phyloP scores from a whole-genome alignment of 2,888 invertebrate species.

The Orchesella flavescens region DNA sequence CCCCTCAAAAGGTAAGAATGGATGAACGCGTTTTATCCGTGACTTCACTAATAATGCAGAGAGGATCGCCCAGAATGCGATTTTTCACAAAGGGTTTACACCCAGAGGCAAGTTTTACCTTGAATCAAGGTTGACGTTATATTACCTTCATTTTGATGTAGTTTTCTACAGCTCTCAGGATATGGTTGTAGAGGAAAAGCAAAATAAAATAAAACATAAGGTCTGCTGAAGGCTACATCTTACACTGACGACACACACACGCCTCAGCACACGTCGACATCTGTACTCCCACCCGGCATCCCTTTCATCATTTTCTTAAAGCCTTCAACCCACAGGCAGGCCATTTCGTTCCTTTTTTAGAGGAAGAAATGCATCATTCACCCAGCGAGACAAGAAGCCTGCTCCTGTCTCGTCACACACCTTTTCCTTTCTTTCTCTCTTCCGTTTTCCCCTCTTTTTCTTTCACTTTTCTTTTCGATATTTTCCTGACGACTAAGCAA shows the following conservation, averaged over 20 bases:
- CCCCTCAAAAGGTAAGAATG: neutral
- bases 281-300: slow-evolving; percentile 48
- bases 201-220: too few species aligned
- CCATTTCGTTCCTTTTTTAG: slow-evolving; percentile 22
- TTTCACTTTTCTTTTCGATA: slow-evolving; percentile 33
- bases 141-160: neutral
- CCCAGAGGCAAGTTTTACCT: slow-evolving; percentile 48
- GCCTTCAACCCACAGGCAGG: slow-evolving; percentile 8
- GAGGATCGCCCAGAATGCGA: slow-evolving; percentile 18
- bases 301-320: slow-evolving; percentile 40
- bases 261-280: slow-evolving; percentile 37
- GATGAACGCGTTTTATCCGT: slow-evolving; percentile 37
- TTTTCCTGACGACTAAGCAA: slow-evolving; percentile 63
- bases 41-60: slow-evolving; percentile 39
- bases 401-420: slow-evolving; percentile 20
- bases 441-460: slow-evolving; percentile 48
- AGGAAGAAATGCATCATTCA: slow-evolving; percentile 50
- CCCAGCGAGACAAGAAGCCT: slow-evolving; percentile 18
- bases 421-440: slow-evolving; percentile 30
- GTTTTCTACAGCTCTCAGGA: too few species aligned
- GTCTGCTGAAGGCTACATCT: neutral
- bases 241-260: slow-evolving; percentile 15
- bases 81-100: slow-evolving; percentile 30
- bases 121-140: slow-evolving; percentile 44
- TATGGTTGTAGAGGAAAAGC: too few species aligned